phyloP scores from a whole-genome alignment of 2,113 vertebrate species.

The Aviceda subcristata region DNA sequence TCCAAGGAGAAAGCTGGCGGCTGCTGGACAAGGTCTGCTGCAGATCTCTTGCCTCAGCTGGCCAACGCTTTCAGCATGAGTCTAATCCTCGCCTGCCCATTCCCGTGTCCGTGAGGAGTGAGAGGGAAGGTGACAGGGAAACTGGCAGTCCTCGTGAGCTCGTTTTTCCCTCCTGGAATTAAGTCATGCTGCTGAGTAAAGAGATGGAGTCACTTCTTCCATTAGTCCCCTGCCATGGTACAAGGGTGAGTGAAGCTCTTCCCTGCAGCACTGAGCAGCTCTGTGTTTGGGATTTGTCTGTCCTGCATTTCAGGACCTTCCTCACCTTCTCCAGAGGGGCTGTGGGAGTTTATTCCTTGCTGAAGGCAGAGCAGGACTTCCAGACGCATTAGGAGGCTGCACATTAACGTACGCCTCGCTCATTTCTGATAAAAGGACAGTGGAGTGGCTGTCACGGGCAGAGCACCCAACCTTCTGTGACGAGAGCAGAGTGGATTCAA shows the following conservation, averaged over 20 bases:
- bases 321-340: not conserved
- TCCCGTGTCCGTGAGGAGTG: not conserved
- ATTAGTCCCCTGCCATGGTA: not conserved
- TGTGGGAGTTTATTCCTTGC: not conserved
- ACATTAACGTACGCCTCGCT: too few relatives aligned
- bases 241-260: not conserved
- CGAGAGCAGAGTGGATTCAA: not conserved
- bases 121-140: not conserved
- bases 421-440: rapidly evolving
- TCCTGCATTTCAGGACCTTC: not conserved
- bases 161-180: not conserved
- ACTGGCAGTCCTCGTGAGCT: not conserved
- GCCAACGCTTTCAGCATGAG: not conserved
- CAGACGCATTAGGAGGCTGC: not conserved
- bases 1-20: not conserved
- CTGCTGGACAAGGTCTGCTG: not conserved
- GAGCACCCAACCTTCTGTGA: not conserved
- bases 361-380: not conserved
- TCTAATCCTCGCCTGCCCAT: not conserved
- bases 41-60: not conserved
- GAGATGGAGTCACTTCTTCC: not conserved
- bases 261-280: not conserved
- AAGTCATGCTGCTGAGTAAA: not conserved
- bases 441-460: not conserved
- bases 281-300: not conserved